Conservation (phyloP, 2,113 vertebrate species). For the Eira barbara region DNA sequence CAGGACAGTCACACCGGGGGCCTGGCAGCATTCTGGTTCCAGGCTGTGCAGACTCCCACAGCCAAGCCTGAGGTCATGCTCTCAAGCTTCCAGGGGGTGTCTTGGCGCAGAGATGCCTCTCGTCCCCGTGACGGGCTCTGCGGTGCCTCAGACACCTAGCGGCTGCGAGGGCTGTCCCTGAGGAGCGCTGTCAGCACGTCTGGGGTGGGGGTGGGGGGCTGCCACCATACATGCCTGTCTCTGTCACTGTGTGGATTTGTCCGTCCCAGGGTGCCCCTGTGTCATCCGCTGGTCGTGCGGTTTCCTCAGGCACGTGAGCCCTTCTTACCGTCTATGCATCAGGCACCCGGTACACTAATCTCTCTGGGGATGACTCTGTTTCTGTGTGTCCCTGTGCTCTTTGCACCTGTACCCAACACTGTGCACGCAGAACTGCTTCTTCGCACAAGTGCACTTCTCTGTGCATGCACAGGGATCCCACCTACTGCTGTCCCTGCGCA, state of each 20-base stretch:
- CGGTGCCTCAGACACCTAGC: not conserved
- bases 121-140: not conserved
- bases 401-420: not conserved
- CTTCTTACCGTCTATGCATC: not conserved
- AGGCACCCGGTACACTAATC: not conserved
- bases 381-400: not conserved
- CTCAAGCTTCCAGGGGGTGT: not conserved
- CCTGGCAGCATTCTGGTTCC: not conserved
- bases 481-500: not conserved
- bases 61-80: not conserved
- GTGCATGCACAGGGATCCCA: not conserved
- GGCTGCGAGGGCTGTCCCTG: not conserved
- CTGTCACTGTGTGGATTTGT: not conserved
- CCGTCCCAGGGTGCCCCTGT: fast-evolving
- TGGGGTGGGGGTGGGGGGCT: not conserved
- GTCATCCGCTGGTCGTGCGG: not conserved
- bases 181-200: not conserved
- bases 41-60: fast-evolving
- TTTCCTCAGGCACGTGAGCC: not conserved
- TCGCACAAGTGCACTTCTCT: not conserved
- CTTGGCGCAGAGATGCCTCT: not conserved
- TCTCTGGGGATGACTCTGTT: not conserved
- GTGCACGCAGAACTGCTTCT: not conserved
- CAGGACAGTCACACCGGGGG: not conserved
- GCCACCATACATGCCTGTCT: fast-evolving